Evolutionary conservation across 2,888 invertebrate genomes (phyloP).

Genomic region (Xanthostigma xanthostigma): DNA sequence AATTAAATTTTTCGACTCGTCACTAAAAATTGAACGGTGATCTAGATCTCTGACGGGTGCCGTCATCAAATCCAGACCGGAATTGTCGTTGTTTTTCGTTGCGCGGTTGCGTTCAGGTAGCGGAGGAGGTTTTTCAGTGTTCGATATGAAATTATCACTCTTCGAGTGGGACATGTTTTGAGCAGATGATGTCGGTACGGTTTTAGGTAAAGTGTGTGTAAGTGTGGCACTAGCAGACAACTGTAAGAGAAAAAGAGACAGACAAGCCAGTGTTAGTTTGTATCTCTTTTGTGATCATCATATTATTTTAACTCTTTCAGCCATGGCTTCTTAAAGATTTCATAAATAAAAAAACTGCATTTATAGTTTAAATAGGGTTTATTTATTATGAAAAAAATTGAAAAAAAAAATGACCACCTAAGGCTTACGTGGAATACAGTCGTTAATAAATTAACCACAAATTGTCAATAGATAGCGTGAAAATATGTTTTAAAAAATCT

Average conservation of each 20-base stretch:
- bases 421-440: too few relatives aligned
- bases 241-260: conserved; percentile 26
- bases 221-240: conserved; percentile 20
- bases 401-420: too few relatives aligned
- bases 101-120: conserved; percentile 36
- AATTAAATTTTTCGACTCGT: conserved; percentile 1
- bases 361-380: too few relatives aligned
- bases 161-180: conserved; percentile 16
- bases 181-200: conserved; percentile 18
- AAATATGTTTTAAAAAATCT: too few relatives aligned
- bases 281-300: too few relatives aligned
- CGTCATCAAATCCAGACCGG: conserved; percentile 1
- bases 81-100: conserved; percentile 15
- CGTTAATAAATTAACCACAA: too few relatives aligned
- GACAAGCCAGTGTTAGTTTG: conserved; percentile 27
- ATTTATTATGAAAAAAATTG: too few relatives aligned
- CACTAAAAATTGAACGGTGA: neutral
- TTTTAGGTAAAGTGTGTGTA: conserved; percentile 17
- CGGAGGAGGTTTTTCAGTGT: conserved; percentile 29
- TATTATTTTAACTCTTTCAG: too few relatives aligned
- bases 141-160: conserved; percentile 11
- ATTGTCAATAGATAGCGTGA: too few relatives aligned
- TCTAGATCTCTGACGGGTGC: conserved; percentile 11
- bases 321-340: too few relatives aligned
- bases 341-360: too few relatives aligned